Percentiles rank a stretch among this genome's conserved stretches.
Evolutionary conservation across 2,113 vertebrate species (phyloP).

Genomic region (Trichomycterus rosablanca): DNA sequence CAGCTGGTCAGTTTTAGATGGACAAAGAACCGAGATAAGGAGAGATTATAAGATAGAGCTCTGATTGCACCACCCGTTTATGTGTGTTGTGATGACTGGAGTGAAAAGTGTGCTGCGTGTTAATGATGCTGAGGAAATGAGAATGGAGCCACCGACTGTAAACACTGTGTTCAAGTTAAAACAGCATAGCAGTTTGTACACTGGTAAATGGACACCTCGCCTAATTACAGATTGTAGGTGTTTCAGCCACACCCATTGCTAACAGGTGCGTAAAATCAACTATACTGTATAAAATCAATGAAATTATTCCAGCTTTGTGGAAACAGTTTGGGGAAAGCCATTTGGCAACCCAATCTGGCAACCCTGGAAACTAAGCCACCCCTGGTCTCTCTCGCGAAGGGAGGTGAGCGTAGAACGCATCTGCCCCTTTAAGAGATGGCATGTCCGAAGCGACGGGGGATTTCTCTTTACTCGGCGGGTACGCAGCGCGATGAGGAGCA

Average conservation of each 20-base stretch:
- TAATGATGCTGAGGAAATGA: slow-evolving; percentile 39
- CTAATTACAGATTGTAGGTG: too few species aligned
- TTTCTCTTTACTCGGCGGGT: slow-evolving; percentile 60
- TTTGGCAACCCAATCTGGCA: slow-evolving; percentile 16
- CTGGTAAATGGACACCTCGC: too few species aligned
- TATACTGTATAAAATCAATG: too few species aligned
- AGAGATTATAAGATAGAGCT: slow-evolving; percentile 13
- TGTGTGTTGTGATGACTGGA: slow-evolving; percentile 36
- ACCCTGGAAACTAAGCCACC: background rate
- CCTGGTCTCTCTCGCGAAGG: background rate
- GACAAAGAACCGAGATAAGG: slow-evolving; percentile 33
- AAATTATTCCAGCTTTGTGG: too few species aligned
- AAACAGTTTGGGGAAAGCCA: too few species aligned
- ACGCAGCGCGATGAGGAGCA: slow-evolving; percentile 80
- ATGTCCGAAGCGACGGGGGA: slow-evolving; percentile 56
- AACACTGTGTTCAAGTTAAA: slow-evolving; percentile 30
- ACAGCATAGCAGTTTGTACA: slow-evolving; percentile 3
- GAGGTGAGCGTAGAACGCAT: slow-evolving; percentile 45
- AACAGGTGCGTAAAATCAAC: too few species aligned
- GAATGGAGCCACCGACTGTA: slow-evolving; percentile 39
- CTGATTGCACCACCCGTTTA: slow-evolving; percentile 34
- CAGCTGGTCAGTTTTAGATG: slow-evolving; percentile 28
- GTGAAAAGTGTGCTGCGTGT: slow-evolving; percentile 3
- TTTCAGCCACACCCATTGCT: too few species aligned
- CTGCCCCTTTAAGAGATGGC: slow-evolving; percentile 62